Percentiles rank a stretch among this genome's conserved stretches.
Conservation (phyloP, 2,113 vertebrate genomes). For the Microcebus lehilahytsara region DNA sequence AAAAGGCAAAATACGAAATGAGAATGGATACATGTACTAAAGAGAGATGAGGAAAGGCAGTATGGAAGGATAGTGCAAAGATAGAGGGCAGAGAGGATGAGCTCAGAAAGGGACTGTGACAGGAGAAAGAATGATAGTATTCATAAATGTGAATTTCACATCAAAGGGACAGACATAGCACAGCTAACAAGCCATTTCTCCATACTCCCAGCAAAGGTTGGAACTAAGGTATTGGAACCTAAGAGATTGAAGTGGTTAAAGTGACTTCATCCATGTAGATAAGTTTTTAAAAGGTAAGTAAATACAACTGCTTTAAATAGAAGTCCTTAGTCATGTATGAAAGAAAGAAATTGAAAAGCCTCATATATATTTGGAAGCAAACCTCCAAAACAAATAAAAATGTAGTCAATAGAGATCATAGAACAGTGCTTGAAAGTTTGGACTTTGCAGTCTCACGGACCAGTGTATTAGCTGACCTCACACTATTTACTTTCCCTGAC, state of each 20-base stretch:
- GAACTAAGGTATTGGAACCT: background rate
- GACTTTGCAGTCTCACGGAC: background rate
- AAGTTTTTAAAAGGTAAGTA: background rate
- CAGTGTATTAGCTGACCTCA: background rate
- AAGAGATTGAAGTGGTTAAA: background rate
- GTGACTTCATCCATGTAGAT: background rate
- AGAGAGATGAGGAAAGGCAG: background rate
- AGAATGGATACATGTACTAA: background rate
- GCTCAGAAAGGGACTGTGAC: background rate
- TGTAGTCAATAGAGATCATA: background rate
- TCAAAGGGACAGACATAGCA: background rate
- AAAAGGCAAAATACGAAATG: background rate
- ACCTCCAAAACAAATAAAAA: background rate
- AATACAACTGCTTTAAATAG: background rate
- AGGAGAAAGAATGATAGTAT: background rate
- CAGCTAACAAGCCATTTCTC: background rate
- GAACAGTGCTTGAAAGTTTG: background rate
- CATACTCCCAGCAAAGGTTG: background rate
- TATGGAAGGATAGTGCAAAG: too few species aligned
- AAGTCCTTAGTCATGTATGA: background rate
- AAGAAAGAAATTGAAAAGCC: background rate
- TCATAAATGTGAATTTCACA: background rate
- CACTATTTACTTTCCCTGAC: background rate
- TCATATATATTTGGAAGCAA: background rate
- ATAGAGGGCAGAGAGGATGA: background rate